Percentiles rank a stretch among this genome's conserved stretches.
phyloP scores from a whole-genome alignment of 1,140 invertebrate species.

The Triops cancriformis region DNA sequence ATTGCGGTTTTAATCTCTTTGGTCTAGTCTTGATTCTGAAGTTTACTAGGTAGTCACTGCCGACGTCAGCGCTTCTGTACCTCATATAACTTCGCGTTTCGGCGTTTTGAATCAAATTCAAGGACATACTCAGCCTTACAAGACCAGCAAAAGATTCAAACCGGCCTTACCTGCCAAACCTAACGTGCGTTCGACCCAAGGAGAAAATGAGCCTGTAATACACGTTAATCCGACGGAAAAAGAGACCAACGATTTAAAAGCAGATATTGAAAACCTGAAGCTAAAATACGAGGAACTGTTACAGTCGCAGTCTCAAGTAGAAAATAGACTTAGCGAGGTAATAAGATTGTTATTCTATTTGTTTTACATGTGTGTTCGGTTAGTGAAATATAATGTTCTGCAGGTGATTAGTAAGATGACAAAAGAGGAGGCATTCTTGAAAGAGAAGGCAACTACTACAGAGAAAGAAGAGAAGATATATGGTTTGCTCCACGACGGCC shows the following conservation, averaged over 20 bases:
- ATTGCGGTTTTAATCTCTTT: background rate
- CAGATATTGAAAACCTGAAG: background rate
- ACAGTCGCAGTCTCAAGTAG: background rate
- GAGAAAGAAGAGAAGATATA: conserved; percentile 51
- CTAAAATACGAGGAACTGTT: background rate
- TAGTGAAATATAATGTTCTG: background rate
- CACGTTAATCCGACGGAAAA: background rate
- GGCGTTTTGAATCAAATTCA: background rate
- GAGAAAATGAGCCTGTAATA: background rate
- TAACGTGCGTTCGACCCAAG: background rate
- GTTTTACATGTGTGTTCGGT: background rate
- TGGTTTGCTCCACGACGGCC: conserved; percentile 52
- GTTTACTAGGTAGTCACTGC: background rate
- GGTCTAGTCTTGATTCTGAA: background rate
- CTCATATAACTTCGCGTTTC: background rate
- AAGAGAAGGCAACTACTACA: conserved; percentile 25
- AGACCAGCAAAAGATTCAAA: conserved; percentile 16
- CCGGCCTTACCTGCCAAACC: conserved; percentile 22
- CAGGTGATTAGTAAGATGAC: conserved; percentile 36
- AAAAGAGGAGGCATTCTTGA: conserved; percentile 39
- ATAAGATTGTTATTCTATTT: no score
- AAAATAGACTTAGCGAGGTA: background rate
- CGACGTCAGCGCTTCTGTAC: background rate
- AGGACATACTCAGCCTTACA: background rate
- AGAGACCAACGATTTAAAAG: background rate